These are phyloP conservation scores for Pseudotriccus pelzelni DNA, from an alignment of 2,797 vertebrate species.

Conservation along the genomic window DNA sequence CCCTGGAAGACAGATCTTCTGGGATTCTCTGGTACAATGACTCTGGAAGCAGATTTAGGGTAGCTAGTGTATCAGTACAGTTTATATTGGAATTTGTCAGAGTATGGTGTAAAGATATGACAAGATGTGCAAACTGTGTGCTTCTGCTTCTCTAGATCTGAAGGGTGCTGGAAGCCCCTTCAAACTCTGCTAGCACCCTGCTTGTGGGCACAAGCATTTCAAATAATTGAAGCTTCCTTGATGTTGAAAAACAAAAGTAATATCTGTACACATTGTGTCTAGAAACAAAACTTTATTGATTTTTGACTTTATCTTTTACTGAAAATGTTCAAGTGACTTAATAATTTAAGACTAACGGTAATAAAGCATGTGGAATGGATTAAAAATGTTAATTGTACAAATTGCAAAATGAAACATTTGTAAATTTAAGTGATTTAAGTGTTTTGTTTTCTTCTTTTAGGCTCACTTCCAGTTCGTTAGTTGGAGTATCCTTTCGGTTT, in stretches of 20 bases:
- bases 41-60: not conserved
- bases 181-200: not conserved
- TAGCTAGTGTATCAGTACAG: not conserved
- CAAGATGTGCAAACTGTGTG: not conserved
- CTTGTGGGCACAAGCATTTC: not conserved
- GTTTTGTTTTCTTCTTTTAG: not conserved
- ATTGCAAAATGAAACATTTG: not conserved
- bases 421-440: not conserved
- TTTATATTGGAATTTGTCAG: not conserved
- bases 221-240: not conserved
- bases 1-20: not conserved
- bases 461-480: not conserved
- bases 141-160: not conserved
- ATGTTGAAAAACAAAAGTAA: not conserved
- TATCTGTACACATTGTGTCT: not conserved
- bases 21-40: not conserved
- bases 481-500: not conserved
- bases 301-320: not conserved
- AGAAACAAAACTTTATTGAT: not conserved
- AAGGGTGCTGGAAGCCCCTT: not conserved
- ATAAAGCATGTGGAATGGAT: not conserved
- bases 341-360: not conserved
- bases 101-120: not conserved
- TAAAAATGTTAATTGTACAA: not conserved
- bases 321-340: not conserved